phyloP scores from a whole-genome alignment of 2,797 vertebrate genomes.

The Tympanoctomys barrerae region DNA sequence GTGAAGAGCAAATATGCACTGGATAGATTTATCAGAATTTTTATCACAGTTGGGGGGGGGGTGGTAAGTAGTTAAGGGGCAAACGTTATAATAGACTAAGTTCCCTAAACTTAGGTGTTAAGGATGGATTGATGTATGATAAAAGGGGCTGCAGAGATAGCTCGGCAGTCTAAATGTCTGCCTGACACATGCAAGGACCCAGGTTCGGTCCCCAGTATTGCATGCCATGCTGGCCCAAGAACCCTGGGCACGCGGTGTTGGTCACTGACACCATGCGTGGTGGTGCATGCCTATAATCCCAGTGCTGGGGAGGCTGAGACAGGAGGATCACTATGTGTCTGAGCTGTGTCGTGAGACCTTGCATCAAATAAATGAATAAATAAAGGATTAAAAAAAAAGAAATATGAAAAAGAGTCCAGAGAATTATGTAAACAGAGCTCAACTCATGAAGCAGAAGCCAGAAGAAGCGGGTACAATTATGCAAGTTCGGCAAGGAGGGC shows the following conservation, averaged over 20 bases:
- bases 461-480: background rate
- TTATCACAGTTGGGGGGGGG: background rate
- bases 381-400: background rate
- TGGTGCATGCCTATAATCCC: no score
- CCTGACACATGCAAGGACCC: no score
- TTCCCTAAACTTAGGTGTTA: background rate
- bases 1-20: background rate
- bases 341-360: no score
- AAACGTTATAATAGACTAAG: background rate
- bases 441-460: background rate
- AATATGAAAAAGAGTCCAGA: background rate
- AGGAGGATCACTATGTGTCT: no score
- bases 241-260: no score
- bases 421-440: background rate
- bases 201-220: no score
- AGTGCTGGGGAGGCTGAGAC: no score
- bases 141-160: no score
- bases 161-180: no score
- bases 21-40: conserved; percentile 20
- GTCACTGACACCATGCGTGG: no score
- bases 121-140: background rate
- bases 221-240: no score
- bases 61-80: background rate
- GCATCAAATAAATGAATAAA: no score
- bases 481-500: background rate